Base-by-base conservation (phyloP, 2,113 vertebrate genomes). In the Paratilapia polleni region DNA sequence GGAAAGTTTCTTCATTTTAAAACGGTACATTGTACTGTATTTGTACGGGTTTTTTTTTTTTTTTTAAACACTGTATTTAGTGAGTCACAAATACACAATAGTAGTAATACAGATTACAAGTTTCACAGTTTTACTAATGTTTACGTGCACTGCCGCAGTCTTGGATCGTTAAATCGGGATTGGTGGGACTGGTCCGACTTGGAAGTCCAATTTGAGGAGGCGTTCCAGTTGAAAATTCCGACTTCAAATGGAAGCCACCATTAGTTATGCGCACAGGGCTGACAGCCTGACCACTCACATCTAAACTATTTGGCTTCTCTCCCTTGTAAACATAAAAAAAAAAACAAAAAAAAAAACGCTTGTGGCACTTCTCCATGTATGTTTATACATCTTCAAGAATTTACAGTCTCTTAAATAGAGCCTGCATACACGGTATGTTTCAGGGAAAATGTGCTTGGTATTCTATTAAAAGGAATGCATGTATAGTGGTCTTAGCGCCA, bases 221-320 rank as follows among this genome's bases (percentile, higher is more conserved):
- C n/a, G n/a, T n/a, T n/a, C n/a, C n/a, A n/a, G n/a, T n/a, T 31
- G 28, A 31, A 31, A 31, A 31, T 31, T 31, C 28, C 28, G 28
- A 31, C 28, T 31, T 31, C 28, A 31, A 31, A 31, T 31, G 28
- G 28, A 31, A 31, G n/a, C n/a, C n/a, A 82, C 7, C 52, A 52
- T 78, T 34, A 78, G 19, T 78, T 80, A 17, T 75, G 61, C 20
- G 73, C 54, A 49, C 54, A 41, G 31, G 26, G 26, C 63, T 77
- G 78, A 86, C 59, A 57, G 0, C 20, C 76, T 84, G 84, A 52
- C 56, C 79, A 41, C 86, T 81, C 77, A 77, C 54, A 78, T 60
- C 79, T 77, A 49, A 87, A 84, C 86, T 81, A 82, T 89, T 66
- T 49, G n/a, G 64, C 61, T 82, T 73, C 61, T 74, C 74, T 54